Evolutionary conservation across 2,797 vertebrate genomes (phyloP).

Genomic region (Podargus strigoides): DNA sequence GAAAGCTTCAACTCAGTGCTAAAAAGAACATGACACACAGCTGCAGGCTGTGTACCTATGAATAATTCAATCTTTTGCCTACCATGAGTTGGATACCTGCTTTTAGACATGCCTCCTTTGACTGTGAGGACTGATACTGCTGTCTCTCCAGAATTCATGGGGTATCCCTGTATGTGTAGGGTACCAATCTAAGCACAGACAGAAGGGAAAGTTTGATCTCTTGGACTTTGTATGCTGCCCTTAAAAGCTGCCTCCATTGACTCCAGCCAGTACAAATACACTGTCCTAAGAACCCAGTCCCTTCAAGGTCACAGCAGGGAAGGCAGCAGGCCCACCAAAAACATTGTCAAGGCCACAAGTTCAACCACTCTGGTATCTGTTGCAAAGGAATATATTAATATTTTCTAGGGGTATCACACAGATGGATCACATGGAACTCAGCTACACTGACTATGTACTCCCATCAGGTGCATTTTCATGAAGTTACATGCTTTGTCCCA

Average conservation of each 20-base stretch:
- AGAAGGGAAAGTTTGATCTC: neutral
- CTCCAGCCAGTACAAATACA: neutral
- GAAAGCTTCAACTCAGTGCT: neutral
- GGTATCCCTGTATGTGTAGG: neutral
- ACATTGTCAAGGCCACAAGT: neutral
- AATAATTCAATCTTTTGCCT: neutral
- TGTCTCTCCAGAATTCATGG: neutral
- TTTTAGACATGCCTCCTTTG: neutral
- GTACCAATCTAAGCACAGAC: neutral
- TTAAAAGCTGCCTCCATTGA: neutral
- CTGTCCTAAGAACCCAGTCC: neutral
- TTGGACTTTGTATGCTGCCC: neutral
- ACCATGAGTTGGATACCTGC: neutral
- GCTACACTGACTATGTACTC: neutral
- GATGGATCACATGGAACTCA: neutral
- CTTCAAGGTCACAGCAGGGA: neutral
- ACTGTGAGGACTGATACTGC: neutral
- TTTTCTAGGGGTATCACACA: neutral
- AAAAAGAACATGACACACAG: neutral
- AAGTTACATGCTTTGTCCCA: neutral
- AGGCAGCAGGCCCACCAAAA: neutral
- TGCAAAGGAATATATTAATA: neutral
- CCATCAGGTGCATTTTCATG: neutral
- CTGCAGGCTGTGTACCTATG: neutral
- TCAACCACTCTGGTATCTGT: neutral